phyloP scores from a whole-genome alignment of 2,797 vertebrate genomes.

The Bovichtus variegatus region DNA sequence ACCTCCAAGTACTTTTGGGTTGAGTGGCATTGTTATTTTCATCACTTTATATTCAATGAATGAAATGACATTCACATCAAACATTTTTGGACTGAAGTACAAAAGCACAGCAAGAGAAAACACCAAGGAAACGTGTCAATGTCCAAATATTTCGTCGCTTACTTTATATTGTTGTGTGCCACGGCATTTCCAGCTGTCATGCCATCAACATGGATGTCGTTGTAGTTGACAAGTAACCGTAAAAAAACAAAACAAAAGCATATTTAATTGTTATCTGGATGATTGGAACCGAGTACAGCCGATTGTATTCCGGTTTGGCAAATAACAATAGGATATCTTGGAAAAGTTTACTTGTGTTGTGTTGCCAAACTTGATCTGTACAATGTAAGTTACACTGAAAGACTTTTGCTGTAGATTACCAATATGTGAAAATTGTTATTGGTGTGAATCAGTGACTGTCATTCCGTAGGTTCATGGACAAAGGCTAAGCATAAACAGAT shows the following conservation, averaged over 20 bases:
- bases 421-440: slow-evolving; percentile 60
- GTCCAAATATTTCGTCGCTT: slow-evolving; percentile 27
- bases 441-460: slow-evolving; percentile 64
- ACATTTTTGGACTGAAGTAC: slow-evolving; percentile 12
- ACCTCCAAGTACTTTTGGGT: not conserved
- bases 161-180: slow-evolving; percentile 11
- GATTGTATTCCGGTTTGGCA: slow-evolving; percentile 20
- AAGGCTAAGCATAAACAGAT: slow-evolving; percentile 35
- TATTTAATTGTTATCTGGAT: slow-evolving; percentile 12
- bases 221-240: slow-evolving; percentile 23
- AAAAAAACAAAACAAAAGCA: slow-evolving; percentile 29
- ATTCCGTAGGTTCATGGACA: slow-evolving; percentile 44
- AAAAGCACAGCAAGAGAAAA: slow-evolving; percentile 39
- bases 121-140: not conserved
- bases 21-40: slow-evolving; percentile 20
- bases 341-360: slow-evolving; percentile 76
- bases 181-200: slow-evolving; percentile 15
- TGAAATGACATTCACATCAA: slow-evolving; percentile 23
- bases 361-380: slow-evolving; percentile 24
- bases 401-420: slow-evolving; percentile 53
- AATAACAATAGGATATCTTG: slow-evolving; percentile 15
- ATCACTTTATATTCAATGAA: slow-evolving; percentile 10
- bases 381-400: slow-evolving; percentile 48
- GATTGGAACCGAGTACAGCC: slow-evolving; percentile 5
- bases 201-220: slow-evolving; percentile 30